These are phyloP conservation scores for Hippocampus mohnikei DNA, from an alignment of 2,113 vertebrate genomes.

Conservation along the genomic window DNA sequence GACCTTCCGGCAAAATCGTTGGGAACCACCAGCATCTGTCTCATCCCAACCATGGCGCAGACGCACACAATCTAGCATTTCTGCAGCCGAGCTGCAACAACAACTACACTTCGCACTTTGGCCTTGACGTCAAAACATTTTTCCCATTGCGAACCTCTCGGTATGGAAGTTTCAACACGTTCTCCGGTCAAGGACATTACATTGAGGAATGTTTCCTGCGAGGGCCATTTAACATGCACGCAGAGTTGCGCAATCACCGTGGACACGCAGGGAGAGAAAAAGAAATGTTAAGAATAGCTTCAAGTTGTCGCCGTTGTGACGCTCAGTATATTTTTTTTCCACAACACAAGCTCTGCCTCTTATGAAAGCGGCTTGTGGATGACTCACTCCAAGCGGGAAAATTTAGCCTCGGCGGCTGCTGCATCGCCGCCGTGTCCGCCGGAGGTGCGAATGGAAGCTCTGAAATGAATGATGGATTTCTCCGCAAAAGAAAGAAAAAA, in stretches of 20 bases:
- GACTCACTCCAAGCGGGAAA: slow-evolving; percentile 63
- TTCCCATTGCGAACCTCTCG: no score
- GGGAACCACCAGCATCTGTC: slow-evolving; percentile 31
- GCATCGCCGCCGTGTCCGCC: background rate
- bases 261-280: background rate
- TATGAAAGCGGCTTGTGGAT: slow-evolving; percentile 59
- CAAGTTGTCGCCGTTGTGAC: slow-evolving; percentile 6
- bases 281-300: slow-evolving; percentile 12
- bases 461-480: slow-evolving; percentile 41
- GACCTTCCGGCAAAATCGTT: slow-evolving; percentile 65
- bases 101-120: background rate
- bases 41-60: slow-evolving; percentile 18
- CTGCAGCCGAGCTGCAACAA: background rate
- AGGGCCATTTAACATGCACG: background rate
- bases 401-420: slow-evolving; percentile 36
- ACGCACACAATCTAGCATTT: slow-evolving; percentile 2
- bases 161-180: no score
- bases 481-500: slow-evolving; percentile 6
- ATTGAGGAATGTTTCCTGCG: background rate
- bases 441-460: slow-evolving; percentile 26
- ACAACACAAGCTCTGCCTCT: slow-evolving; percentile 32
- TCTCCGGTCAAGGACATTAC: background rate
- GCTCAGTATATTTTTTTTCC: slow-evolving; percentile 17
- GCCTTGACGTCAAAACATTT: background rate
- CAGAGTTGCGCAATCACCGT: slow-evolving; percentile 8